Percentiles rank a stretch among this genome's conserved stretches.
Evolutionary conservation across 2,113 vertebrate genomes (phyloP).

Genomic region (Corydoras sp.): DNA sequence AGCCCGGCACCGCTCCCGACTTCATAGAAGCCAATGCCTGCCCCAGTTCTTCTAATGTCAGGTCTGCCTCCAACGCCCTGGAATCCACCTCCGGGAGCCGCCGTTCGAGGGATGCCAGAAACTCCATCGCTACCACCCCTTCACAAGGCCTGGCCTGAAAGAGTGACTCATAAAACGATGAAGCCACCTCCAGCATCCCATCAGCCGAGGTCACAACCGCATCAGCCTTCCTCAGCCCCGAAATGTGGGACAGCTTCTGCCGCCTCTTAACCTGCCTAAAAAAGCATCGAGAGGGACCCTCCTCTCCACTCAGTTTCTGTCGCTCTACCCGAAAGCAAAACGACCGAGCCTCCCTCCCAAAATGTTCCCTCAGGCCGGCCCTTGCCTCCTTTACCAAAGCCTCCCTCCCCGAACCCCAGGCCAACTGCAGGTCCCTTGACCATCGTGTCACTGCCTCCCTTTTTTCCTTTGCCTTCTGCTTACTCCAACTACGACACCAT

Average conservation of each 20-base stretch:
- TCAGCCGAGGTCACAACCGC: not conserved
- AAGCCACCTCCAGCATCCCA: not conserved
- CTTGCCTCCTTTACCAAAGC: not conserved
- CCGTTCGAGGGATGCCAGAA: not conserved
- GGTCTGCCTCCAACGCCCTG: not conserved
- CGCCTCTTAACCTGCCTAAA: not conserved
- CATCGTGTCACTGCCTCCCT: not conserved
- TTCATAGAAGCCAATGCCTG: not conserved
- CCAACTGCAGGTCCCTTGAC: not conserved
- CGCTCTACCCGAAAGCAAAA: not conserved
- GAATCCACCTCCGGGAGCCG: not conserved
- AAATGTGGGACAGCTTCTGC: not conserved
- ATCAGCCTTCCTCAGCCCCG: not conserved
- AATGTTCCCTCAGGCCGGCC: not conserved
- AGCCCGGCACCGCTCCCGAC: not conserved
- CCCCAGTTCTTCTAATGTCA: not conserved
- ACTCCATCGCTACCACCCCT: no score
- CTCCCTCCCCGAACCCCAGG: not conserved
- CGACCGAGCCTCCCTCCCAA: not conserved
- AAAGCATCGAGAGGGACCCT: not conserved
- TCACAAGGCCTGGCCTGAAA: not conserved
- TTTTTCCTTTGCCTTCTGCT: not conserved
- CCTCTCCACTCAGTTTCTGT: not conserved
- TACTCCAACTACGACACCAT: not conserved
- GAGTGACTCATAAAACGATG: not conserved